Evolutionary conservation across 2,113 vertebrate species (phyloP), one percentile per base, ranked within the genome.

Genomic region (Protobothrops mucrosquamatus): DNA sequence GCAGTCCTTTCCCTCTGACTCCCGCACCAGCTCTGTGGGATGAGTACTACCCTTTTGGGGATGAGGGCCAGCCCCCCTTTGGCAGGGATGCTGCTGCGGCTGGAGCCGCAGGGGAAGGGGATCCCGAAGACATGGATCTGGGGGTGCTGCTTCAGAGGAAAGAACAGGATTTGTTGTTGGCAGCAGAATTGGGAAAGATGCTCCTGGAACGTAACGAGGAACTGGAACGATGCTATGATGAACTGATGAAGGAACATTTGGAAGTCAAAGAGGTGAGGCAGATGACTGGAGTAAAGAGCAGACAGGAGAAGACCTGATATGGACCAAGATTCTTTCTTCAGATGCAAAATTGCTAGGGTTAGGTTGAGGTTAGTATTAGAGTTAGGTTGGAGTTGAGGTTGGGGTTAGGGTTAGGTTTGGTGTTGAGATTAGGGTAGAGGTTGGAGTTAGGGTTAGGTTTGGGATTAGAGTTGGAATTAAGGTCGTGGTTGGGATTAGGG

Each of bases 141-240:
- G 95, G 91, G 39, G 87, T 97, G 87, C 95, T 96, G 81, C 96
- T 98, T 90, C 96, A 97, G 91, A 95, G 96, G 91, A 97, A 97
- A 91, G 97, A 97, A 88, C 96, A 97, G 26, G 97, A 98, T 69
- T 51, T 97, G 61, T 94, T 97, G 6, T 55, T 98, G 93, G 97
- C 97, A 0, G 97, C 97, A 0, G 97, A 97, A 34, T 95, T 98
- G 0, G 97, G 97, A 34, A 98, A 98, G 92, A 97, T 97, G 93
- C 97, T 98, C 0, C 96, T 98, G 94, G 96, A 97, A 5, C 95
- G 95, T 12, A 97, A 97, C 0, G 97, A 97, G 93, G 96, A 97
- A 85, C 96, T 97, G 92, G 93, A 95, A 85, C 91, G 87, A 90
- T 94, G 91, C 69, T 94, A 95, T 61, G 96, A 97, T n/a, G 86